Percentiles rank a stretch among this genome's conserved stretches.
Conservation (phyloP, 1,140 invertebrate species). For the Campoletis sonorensis region DNA sequence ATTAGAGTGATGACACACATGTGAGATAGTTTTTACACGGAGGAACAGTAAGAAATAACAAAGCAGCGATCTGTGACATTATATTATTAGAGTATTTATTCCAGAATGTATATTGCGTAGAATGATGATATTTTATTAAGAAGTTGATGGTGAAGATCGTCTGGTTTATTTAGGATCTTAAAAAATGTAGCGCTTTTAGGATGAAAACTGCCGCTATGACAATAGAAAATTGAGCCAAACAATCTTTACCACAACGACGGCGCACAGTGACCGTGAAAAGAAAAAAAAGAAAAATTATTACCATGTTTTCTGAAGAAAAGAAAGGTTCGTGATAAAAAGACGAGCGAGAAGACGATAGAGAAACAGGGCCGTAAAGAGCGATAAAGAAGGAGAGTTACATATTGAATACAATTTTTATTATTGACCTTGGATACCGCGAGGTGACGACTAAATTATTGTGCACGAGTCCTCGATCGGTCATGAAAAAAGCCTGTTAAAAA, state of each 20-base stretch:
- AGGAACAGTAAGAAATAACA: slow-evolving; percentile 43
- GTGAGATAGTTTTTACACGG: slow-evolving; percentile 53
- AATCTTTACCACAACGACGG: background rate
- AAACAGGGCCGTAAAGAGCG: no score
- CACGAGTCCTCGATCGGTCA: no score
- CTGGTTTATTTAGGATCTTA: slow-evolving; percentile 56
- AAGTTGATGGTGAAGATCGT: slow-evolving; percentile 42
- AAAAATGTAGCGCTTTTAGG: slow-evolving; percentile 58
- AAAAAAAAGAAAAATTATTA: slow-evolving; percentile 43
- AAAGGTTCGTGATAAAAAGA: no score
- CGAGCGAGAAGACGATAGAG: background rate
- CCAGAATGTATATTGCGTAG: slow-evolving; percentile 59
- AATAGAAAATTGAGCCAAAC: slow-evolving; percentile 56
- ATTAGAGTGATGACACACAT: slow-evolving; percentile 49
- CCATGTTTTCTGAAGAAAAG: no score
- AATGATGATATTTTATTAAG: slow-evolving; percentile 69
- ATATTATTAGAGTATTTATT: slow-evolving; percentile 72
- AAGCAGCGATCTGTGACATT: slow-evolving; percentile 72
- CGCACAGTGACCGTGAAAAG: slow-evolving; percentile 22
- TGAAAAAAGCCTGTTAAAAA: background rate
- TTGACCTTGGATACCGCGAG: no score
- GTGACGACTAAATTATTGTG: no score
- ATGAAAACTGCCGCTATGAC: slow-evolving; percentile 65
- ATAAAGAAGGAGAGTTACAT: no score
- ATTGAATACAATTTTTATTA: no score